Evolutionary conservation across 1,140 invertebrate genomes (phyloP).

Genomic region (Ips typographus): DNA sequence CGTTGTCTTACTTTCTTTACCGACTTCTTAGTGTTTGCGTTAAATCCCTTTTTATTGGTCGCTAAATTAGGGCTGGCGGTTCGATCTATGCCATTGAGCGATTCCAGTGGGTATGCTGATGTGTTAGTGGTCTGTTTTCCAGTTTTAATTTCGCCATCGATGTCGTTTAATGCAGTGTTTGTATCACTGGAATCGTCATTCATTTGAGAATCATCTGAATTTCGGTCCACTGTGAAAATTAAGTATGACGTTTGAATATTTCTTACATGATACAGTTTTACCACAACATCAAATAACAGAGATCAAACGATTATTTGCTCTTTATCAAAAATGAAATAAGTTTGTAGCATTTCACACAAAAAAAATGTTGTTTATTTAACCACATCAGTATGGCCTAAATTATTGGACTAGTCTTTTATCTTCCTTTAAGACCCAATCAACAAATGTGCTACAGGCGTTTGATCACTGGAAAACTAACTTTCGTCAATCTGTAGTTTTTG

Average conservation of each 20-base stretch:
- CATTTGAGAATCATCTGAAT: slow-evolving; percentile 88
- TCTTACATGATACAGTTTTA: too few species aligned
- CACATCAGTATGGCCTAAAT: too few species aligned
- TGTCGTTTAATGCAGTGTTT: slow-evolving; percentile 69
- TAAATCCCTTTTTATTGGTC: slow-evolving; percentile 62
- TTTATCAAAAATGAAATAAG: too few species aligned
- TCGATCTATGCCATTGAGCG: slow-evolving; percentile 60
- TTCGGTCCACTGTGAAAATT: slow-evolving; percentile 68
- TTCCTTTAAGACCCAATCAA: too few species aligned
- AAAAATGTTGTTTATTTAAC: too few species aligned
- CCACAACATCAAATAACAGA: too few species aligned
- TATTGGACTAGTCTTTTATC: too few species aligned
- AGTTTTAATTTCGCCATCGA: slow-evolving; percentile 61
- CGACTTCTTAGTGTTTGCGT: slow-evolving; percentile 65
- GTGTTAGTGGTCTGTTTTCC: slow-evolving; percentile 63
- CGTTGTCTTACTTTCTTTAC: slow-evolving; percentile 70
- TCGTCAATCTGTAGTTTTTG: too few species aligned
- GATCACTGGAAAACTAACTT: too few species aligned
- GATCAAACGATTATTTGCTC: too few species aligned
- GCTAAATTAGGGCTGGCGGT: slow-evolving; percentile 46
- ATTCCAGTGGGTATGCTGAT: slow-evolving; percentile 51
- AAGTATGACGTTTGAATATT: background rate
- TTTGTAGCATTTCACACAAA: too few species aligned
- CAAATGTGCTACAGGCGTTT: too few species aligned
- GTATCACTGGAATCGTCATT: slow-evolving; percentile 74